A percentile compares a stretch with the other conserved stretches of the same genome.
phyloP scores from a whole-genome alignment of 2,113 vertebrate species.

The Alexandromys fortis region DNA sequence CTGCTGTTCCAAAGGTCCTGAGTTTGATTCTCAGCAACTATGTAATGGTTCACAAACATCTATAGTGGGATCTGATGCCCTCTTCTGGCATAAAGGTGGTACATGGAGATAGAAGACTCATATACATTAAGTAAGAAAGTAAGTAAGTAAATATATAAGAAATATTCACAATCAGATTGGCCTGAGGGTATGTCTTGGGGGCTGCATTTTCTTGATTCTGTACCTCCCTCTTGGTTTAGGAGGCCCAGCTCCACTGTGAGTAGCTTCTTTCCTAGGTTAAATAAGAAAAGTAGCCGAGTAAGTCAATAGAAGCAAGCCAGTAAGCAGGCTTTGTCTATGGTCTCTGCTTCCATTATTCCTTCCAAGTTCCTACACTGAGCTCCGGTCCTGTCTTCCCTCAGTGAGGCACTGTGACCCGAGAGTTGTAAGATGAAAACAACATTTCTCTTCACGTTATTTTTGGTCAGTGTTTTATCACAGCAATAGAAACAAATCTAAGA shows the following conservation, averaged over 20 bases:
- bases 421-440: neutral
- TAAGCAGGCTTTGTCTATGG: neutral
- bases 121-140: too few relatives aligned
- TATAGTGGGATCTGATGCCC: neutral
- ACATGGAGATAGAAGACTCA: neutral
- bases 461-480: neutral
- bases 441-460: neutral
- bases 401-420: neutral
- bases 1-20: neutral
- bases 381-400: neutral
- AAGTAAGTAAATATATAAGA: too few relatives aligned
- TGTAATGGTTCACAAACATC: neutral
- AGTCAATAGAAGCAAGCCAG: neutral
- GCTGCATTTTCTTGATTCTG: neutral
- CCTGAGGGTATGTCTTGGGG: neutral
- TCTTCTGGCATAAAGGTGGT: neutral
- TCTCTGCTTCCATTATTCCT: neutral
- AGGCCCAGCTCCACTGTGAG: neutral
- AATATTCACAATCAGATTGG: neutral
- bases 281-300: neutral
- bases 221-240: too few relatives aligned
- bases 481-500: neutral
- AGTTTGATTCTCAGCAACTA: neutral
- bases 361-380: neutral
- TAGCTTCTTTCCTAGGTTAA: too few relatives aligned